These are phyloP conservation scores for Saccostrea echinata DNA, from an alignment of 1,140 invertebrate species.

Conservation along the genomic window DNA sequence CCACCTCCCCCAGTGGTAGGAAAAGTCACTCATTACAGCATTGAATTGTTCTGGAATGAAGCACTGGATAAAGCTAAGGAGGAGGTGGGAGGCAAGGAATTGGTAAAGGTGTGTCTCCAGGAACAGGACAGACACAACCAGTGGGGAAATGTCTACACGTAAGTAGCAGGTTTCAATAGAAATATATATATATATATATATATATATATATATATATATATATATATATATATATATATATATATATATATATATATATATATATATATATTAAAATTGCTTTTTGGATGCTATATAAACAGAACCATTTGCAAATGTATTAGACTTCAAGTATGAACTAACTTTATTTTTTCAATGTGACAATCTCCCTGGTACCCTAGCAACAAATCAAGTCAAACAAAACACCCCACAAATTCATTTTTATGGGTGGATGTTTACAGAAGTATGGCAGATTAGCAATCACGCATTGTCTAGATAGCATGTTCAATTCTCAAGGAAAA, in stretches of 20 bases:
- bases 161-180: constrained; percentile 50
- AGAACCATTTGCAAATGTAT: too few relatives aligned
- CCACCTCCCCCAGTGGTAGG: constrained; percentile 75
- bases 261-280: too few relatives aligned
- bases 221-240: too few relatives aligned
- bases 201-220: too few relatives aligned
- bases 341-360: too few relatives aligned
- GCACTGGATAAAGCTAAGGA: constrained; percentile 57
- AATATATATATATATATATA: neutral
- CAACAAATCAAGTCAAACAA: too few relatives aligned
- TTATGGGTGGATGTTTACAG: too few relatives aligned
- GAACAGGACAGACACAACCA: constrained; percentile 61
- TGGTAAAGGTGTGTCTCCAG: constrained; percentile 64
- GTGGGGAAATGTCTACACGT: constrained; percentile 72
- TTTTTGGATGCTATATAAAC: too few relatives aligned
- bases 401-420: too few relatives aligned
- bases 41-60: constrained; percentile 75
- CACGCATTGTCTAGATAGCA: neutral
- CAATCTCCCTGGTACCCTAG: too few relatives aligned
- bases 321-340: too few relatives aligned
- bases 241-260: too few relatives aligned
- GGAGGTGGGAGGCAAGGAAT: constrained; percentile 47
- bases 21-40: constrained; percentile 75
- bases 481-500: neutral
- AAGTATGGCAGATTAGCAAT: neutral